A percentile compares a stretch with the other conserved stretches of the same genome.
These are phyloP conservation scores for Halichoerus grypus DNA, from an alignment of 2,113 vertebrate genomes.

Conservation along the genomic window DNA sequence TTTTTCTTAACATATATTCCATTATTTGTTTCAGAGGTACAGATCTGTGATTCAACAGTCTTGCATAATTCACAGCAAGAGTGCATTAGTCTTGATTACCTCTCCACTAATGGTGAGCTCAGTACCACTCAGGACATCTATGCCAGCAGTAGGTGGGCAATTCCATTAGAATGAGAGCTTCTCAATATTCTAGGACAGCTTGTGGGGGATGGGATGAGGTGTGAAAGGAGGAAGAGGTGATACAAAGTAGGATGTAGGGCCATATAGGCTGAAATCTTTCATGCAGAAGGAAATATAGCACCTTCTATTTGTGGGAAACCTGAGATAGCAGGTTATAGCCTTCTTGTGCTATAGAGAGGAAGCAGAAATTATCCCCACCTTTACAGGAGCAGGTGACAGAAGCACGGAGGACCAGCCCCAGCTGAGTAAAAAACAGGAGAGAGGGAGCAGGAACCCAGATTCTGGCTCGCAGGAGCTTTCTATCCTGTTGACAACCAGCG, in stretches of 20 bases:
- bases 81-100: neutral
- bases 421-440: neutral
- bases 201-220: no score
- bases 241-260: neutral
- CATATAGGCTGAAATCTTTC: slow-evolving; percentile 70
- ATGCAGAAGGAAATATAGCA: slow-evolving; percentile 73
- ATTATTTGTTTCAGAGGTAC: no score
- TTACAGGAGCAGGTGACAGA: slow-evolving; percentile 38
- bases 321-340: slow-evolving; percentile 72
- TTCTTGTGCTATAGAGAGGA: slow-evolving; percentile 57
- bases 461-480: neutral
- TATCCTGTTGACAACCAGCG: neutral
- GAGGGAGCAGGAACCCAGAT: neutral
- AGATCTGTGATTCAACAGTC: no score
- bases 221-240: neutral
- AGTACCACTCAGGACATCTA: neutral
- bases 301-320: slow-evolving; percentile 80
- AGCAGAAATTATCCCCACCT: neutral
- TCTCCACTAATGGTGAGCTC: neutral
- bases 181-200: slow-evolving; percentile 15
- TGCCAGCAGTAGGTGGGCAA: neutral
- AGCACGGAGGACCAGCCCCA: neutral
- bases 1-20: no score
- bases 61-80: neutral
- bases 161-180: neutral